Conservation (phyloP, 2,113 vertebrate species). For the Otolemur garnettii region DNA sequence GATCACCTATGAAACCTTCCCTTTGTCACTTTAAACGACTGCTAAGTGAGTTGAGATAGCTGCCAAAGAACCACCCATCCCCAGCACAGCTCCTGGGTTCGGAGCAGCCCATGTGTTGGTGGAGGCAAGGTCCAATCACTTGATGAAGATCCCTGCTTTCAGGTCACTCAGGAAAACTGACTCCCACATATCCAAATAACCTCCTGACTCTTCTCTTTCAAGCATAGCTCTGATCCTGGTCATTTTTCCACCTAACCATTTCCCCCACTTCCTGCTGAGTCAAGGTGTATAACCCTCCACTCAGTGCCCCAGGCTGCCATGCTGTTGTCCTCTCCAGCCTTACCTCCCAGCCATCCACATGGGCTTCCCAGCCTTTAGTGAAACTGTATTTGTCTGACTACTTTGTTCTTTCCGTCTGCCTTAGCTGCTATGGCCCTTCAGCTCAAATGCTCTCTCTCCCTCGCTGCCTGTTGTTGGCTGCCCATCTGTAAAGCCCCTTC, state of each 20-base stretch:
- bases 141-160: not conserved
- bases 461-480: not conserved
- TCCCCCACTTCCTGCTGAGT: too few species aligned
- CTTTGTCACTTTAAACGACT: not conserved
- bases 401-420: too few species aligned
- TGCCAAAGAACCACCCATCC: not conserved
- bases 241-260: not conserved
- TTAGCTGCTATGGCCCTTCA: not conserved
- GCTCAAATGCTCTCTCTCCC: not conserved
- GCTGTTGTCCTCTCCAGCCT: not conserved
- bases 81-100: not conserved
- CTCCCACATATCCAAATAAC: not conserved
- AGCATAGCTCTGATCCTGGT: not conserved
- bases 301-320: not conserved
- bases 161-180: not conserved
- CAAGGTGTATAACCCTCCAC: not conserved
- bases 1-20: not conserved
- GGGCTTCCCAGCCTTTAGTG: not conserved
- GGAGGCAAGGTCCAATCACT: not conserved
- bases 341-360: not conserved
- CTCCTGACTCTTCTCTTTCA: not conserved
- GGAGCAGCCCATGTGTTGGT: accelerated
- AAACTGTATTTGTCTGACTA: not conserved
- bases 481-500: not conserved
- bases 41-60: not conserved